Evolutionary conservation across 2,888 invertebrate genomes (phyloP), one percentile per base, ranked within the genome.

Genomic region (Dione juno): DNA sequence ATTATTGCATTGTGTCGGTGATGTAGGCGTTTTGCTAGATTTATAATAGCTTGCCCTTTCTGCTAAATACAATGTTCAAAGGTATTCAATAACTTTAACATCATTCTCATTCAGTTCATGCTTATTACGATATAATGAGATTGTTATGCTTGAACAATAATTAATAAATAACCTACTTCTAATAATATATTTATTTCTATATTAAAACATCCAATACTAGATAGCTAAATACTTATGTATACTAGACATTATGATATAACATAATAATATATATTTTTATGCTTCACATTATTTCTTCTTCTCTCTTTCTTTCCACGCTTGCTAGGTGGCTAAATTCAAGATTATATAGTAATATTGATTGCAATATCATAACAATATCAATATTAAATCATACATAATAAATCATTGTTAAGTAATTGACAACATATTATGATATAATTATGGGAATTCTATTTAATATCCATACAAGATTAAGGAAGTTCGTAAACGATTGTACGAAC

Each of bases 21-120:
- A 80, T 79, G 91, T 92, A 83, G 92, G 91, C 88, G 92, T 85
- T 80, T 76, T 79, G 77, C 78, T 83, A 87, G 89, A 92, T 91
- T 92, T 92, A 90, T 90, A 85, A 85, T 82, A 80, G 82, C 82
- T 83, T 81, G 84, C 77, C 84, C 78, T 80, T 75, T 76, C 73
- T 77, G 80, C 86, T 86, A 86, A 88, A 87, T 82, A 79, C 77
- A 74, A 75, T 75, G 73, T 79, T 81, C 77, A 79, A 72, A 73
- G 74, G 76, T 64, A 81, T 81, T 77, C 77, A 80, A 80, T 80
- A 79, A 64, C 71, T 45, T 72, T 74, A 71, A 59, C 64, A 54
- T 69, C 52, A 45, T 58, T 58, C 37, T 58, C 45, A 54, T 64
- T 50, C 64, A 50, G 64, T 54, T 69, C 67, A 70, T 70, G 70